A percentile compares a stretch with the other conserved stretches of the same genome.
These are phyloP conservation scores for Rhagoletis pomonella DNA, from an alignment of 1,140 invertebrate genomes.

Conservation along the genomic window DNA sequence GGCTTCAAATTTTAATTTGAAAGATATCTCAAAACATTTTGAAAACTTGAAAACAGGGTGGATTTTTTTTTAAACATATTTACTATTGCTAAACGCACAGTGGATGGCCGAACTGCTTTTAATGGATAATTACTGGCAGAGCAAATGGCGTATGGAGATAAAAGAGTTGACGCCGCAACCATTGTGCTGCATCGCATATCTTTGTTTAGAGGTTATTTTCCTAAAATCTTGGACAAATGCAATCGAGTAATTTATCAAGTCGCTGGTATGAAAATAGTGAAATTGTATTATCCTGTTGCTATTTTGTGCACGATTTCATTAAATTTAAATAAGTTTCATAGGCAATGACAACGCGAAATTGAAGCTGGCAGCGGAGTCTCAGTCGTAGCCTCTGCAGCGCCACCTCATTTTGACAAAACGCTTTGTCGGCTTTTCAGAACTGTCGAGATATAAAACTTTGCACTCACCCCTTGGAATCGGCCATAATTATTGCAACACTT, in stretches of 20 bases:
- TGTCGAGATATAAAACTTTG: background rate
- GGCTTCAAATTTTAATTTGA: conserved; percentile 32
- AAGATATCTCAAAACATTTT: conserved; percentile 31
- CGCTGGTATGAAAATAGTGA: background rate
- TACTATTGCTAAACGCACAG: background rate
- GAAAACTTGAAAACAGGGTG: conserved; percentile 16
- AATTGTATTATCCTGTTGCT: background rate
- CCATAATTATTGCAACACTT: conserved; percentile 53
- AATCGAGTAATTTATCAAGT: background rate
- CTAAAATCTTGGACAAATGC: background rate
- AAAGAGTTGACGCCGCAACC: conserved; percentile 3
- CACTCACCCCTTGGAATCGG: conserved; percentile 57
- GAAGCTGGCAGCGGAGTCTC: conserved; percentile 52
- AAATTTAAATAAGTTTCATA: conserved; percentile 29
- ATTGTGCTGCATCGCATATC: background rate
- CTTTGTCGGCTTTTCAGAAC: conserved; percentile 2
- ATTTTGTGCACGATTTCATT: background rate
- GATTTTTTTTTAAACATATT: no score
- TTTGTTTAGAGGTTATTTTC: conserved; percentile 16
- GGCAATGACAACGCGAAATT: conserved; percentile 58
- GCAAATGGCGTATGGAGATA: conserved; percentile 39
- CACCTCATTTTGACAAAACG: conserved; percentile 20
- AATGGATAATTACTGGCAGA: conserved; percentile 30
- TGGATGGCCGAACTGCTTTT: background rate
- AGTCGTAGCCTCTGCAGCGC: conserved; percentile 17